Conservation (phyloP, 2,888 invertebrate genomes). For the Agrochola circellaris region DNA sequence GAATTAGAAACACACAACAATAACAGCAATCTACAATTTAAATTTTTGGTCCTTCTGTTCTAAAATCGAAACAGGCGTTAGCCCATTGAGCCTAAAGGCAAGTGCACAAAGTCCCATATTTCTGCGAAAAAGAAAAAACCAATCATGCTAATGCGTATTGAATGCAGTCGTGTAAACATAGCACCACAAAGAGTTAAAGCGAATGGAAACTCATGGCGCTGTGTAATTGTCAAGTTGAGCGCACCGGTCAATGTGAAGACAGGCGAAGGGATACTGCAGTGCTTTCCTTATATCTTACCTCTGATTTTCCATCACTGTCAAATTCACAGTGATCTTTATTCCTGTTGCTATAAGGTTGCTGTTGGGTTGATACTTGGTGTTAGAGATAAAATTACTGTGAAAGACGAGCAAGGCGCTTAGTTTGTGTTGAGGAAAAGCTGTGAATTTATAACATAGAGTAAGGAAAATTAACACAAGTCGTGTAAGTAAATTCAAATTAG, state of each 20-base stretch:
- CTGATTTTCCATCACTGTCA: background rate
- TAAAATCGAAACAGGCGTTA: background rate
- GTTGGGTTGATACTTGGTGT: background rate
- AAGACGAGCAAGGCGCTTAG: background rate
- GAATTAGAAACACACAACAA: background rate
- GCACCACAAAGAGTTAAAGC: conserved; percentile 46
- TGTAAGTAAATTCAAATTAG: background rate
- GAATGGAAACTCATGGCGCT: conserved; percentile 35
- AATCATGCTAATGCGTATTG: conserved; percentile 7
- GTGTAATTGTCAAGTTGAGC: conserved; percentile 47
- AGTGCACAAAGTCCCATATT: background rate
- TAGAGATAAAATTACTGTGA: background rate
- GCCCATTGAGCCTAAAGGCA: background rate
- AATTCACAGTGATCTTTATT: background rate
- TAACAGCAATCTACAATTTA: background rate
- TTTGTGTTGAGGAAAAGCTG: conserved; percentile 2
- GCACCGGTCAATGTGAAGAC: conserved; percentile 4
- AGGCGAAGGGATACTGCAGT: background rate
- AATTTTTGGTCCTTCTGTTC: background rate
- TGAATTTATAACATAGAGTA: background rate
- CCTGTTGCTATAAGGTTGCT: background rate
- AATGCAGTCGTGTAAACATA: conserved; percentile 43
- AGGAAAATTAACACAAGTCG: background rate
- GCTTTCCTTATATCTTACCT: background rate
- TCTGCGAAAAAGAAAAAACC: background rate